phyloP scores from a whole-genome alignment of 2,888 invertebrate species.

The Buathra laborator region DNA sequence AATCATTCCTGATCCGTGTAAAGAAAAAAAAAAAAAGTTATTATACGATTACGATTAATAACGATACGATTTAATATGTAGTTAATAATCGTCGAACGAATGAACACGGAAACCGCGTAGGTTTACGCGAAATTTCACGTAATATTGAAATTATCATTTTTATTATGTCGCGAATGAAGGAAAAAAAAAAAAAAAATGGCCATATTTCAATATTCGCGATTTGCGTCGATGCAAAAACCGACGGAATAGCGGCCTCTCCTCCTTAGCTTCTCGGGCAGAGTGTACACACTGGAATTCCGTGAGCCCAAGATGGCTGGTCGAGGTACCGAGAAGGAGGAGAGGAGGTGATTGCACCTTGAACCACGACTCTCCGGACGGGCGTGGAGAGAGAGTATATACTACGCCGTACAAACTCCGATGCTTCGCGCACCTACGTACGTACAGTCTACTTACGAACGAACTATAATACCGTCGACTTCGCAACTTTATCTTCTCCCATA shows the following conservation, averaged over 20 bases:
- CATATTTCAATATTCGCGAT: neutral
- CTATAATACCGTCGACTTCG: neutral
- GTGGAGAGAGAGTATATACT: constrained; percentile 67
- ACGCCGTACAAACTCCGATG: constrained; percentile 34
- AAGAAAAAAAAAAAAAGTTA: constrained; percentile 41
- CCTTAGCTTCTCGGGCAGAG: constrained; percentile 67
- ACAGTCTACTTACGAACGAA: constrained; percentile 22
- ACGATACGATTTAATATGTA: constrained; percentile 69
- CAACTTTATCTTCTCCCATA: neutral
- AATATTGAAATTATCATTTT: neutral
- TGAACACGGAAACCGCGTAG: constrained; percentile 59
- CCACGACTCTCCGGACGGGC: constrained; percentile 65
- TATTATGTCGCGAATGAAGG: neutral
- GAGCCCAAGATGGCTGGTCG: constrained; percentile 66
- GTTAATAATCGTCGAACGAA: constrained; percentile 52
- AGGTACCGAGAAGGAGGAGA: constrained; percentile 45
- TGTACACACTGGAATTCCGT: constrained; percentile 73
- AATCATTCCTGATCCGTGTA: constrained; percentile 66
- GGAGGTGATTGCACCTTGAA: constrained; percentile 81
- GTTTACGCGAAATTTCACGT: constrained; percentile 38
- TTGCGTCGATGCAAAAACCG: neutral
- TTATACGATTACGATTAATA: constrained; percentile 65
- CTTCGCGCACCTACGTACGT: constrained; percentile 11
- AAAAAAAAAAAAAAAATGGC: neutral
- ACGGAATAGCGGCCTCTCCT: neutral